Conservation (phyloP, 2,797 vertebrate species). For the Meriones psammophilus region DNA sequence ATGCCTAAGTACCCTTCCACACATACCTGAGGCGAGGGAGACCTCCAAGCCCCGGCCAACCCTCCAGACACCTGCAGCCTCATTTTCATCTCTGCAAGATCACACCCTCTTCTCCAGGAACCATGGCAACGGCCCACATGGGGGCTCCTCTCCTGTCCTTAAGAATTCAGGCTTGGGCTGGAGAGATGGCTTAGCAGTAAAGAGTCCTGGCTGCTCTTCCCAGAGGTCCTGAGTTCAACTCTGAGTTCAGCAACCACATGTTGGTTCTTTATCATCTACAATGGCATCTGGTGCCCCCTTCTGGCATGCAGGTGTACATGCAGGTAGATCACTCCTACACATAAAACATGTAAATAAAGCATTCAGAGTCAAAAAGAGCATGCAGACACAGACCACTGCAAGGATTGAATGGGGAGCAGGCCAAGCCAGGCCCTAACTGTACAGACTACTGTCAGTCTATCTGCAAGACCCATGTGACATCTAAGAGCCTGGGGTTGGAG, state of each 20-base stretch:
- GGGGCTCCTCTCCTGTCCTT: not conserved
- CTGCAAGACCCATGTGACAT: not conserved
- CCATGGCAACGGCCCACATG: no score
- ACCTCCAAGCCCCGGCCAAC: not conserved
- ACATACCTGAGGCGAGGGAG: not conserved
- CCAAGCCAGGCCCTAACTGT: not conserved
- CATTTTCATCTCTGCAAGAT: not conserved
- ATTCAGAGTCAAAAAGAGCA: not conserved
- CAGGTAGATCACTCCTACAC: not conserved
- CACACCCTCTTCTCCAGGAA: fast-evolving
- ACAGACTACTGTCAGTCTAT: fast-evolving
- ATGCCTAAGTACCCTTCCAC: not conserved
- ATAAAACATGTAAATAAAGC: not conserved
- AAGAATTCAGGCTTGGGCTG: not conserved
- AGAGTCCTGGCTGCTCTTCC: not conserved
- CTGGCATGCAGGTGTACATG: not conserved
- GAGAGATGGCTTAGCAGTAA: not conserved
- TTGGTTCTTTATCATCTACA: not conserved
- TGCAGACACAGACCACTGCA: not conserved
- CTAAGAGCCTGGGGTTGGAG: not conserved
- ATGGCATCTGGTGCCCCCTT: not conserved
- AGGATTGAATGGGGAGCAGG: not conserved
- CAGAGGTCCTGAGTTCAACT: not conserved
- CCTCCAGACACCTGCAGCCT: not conserved
- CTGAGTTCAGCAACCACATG: not conserved